A percentile compares a stretch with the other conserved stretches of the same genome.
Evolutionary conservation across 2,113 vertebrate genomes (phyloP).

Genomic region (Misgurnus mizolepis): DNA sequence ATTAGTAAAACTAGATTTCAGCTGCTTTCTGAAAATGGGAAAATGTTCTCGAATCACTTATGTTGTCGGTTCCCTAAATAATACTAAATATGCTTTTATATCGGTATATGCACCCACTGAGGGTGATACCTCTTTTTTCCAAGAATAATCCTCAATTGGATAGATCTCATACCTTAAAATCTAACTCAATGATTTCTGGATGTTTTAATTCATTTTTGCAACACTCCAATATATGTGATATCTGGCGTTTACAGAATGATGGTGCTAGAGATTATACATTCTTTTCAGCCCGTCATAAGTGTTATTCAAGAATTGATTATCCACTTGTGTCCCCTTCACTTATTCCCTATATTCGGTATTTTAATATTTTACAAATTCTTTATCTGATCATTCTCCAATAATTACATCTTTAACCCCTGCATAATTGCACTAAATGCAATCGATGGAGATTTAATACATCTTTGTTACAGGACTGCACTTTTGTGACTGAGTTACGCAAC

Average conservation of each 20-base stretch:
- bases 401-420: background rate
- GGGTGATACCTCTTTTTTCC: too few species aligned
- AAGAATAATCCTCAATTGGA: background rate
- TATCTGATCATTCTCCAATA: background rate
- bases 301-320: background rate
- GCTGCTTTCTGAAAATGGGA: too few species aligned
- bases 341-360: background rate
- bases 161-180: background rate
- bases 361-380: background rate
- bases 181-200: background rate
- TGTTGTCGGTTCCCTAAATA: too few species aligned
- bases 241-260: background rate
- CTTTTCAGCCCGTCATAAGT: background rate
- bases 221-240: background rate
- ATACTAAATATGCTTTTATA: too few species aligned
- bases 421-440: background rate
- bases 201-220: background rate
- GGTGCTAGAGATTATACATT: background rate
- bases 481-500: background rate
- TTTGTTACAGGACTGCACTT: background rate
- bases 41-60: too few species aligned
- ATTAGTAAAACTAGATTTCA: too few species aligned
- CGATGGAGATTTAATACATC: background rate
- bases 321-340: background rate
- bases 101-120: background rate